Evolutionary conservation across 2,888 invertebrate genomes (phyloP), one percentile per base, ranked within the genome.

Genomic region (Leptopterna dolabrata): DNA sequence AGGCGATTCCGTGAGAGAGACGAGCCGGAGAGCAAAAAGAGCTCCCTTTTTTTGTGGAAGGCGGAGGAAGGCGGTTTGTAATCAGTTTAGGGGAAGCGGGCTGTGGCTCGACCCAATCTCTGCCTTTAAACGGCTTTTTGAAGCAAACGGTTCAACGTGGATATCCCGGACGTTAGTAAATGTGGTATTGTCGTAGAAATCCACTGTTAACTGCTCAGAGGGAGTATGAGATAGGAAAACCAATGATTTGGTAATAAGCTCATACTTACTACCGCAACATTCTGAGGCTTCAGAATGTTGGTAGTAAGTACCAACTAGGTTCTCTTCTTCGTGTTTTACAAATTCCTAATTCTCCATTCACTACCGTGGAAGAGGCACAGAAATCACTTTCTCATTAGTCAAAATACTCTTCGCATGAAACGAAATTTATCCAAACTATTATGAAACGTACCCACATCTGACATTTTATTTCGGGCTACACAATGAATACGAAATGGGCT

Each of bases 1-100:
- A 63, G 63, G 63, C 63, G 63, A 63, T 63, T 63, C 63, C 63
- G 63, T 63, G 63, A 27, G 63, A 63, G 63, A 63, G 63, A 63
- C 63, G 63, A 63, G 63, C 63, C 24, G 63, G 27, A 63, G 63
- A 63, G 63, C 63, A 63, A 63, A 63, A 63, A 63, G 63, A 11
- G 9, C 19, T 24, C n/a, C 45, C 45, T 19, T 63, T 63, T 63
- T 63, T 63, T 63, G 24, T 63, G 63, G 63, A 63, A 63, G 63
- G 63, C n/a, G 27, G 11, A 63, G 63, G 63, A 63, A 63, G 63
- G 63, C 63, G 63, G 63, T 63, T 63, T 63, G 63, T 63, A 63
- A 63, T 63, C 63, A 63, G 63, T 63, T 63, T 63, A 63, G 51
- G 63, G 63, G 63, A 24, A 63, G 24, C 24, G 63, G 63, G 63